These are phyloP conservation scores for Drosophila setosimentum DNA, from an alignment of 2,888 invertebrate genomes.

Conservation along the genomic window DNA sequence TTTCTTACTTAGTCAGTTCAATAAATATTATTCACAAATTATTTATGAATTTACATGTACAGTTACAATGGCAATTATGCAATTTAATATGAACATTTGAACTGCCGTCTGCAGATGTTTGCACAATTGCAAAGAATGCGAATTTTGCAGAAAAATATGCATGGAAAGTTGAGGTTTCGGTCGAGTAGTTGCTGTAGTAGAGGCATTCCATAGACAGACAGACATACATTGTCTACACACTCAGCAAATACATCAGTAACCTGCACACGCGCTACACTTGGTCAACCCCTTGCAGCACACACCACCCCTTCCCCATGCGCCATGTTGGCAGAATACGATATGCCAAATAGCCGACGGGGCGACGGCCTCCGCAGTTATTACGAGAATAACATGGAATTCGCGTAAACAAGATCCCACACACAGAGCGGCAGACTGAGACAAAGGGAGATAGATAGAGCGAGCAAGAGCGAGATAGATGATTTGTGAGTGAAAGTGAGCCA, in stretches of 20 bases:
- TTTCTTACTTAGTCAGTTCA: neutral
- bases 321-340: conserved; percentile 60
- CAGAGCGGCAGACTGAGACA: conserved; percentile 5
- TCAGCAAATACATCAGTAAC: conserved; percentile 74
- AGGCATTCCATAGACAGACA: conserved; percentile 44
- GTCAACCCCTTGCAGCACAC: neutral
- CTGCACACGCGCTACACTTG: conserved; percentile 75
- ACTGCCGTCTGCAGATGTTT: conserved; percentile 22
- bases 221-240: conserved; percentile 50
- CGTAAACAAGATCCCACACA: conserved; percentile 63
- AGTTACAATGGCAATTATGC: conserved; percentile 42
- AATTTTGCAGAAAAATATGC: conserved; percentile 34
- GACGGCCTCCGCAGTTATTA: conserved; percentile 70
- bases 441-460: neutral
- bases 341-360: conserved; percentile 60
- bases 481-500: conserved; percentile 51
- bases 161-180: conserved; percentile 20
- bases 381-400: conserved; percentile 69
- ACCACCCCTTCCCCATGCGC: neutral
- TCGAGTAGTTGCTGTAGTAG: conserved; percentile 22
- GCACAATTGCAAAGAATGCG: conserved; percentile 55
- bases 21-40: conserved; percentile 25
- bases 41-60: conserved; percentile 22
- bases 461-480: conserved; percentile 3
- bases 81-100: conserved; percentile 27